Base-by-base conservation (phyloP, 2,888 invertebrate species). In the Trichacis sp. region DNA sequence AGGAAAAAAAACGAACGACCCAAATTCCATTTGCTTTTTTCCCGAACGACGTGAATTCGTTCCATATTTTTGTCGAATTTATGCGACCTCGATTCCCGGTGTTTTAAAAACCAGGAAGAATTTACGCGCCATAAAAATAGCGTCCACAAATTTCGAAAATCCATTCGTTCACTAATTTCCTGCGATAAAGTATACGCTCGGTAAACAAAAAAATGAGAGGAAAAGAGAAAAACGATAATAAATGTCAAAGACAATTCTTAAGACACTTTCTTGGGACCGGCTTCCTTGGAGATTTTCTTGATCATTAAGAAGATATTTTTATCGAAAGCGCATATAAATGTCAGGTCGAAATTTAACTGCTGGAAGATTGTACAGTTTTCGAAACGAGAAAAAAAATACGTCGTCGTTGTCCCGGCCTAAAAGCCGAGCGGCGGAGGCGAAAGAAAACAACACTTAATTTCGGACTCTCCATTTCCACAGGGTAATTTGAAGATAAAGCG, bases 381-480 rank as follows among this genome's bases (percentile, higher is more conserved):
- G 24, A 24, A 24, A 24, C 4, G n/a, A n/a, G n/a, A n/a, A n/a
- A n/a, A n/a, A n/a, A n/a, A n/a, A n/a, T n/a, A n/a, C n/a, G n/a
- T n/a, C n/a, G n/a, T n/a, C n/a, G n/a, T n/a, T n/a, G n/a, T n/a
- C n/a, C n/a, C n/a, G n/a, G n/a, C n/a, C n/a, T n/a, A n/a, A n/a
- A n/a, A n/a, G n/a, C n/a, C n/a, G n/a, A n/a, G n/a, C n/a, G n/a
- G n/a, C 8, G 15, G 15, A 6, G 12, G 49, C 9, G 43, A 18
- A 47, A 8, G 52, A 38, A 14, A 20, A 33, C n/a, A 46, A 49
- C 29, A 29, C 29, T 52, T 29, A 4, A 52, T 43, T 52, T 8
- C 12, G n/a, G 29, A 29, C 43, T 43, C 17, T 29, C 30, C 50
- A 38, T 19, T 50, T 50, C 19, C 20, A 48, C 17, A 2, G 15